Evolutionary conservation across 53 echinoderm and acorn worm species (phyloP), one percentile per base, ranked within the genome.

Genomic region (Glandiceps talaboti): DNA sequence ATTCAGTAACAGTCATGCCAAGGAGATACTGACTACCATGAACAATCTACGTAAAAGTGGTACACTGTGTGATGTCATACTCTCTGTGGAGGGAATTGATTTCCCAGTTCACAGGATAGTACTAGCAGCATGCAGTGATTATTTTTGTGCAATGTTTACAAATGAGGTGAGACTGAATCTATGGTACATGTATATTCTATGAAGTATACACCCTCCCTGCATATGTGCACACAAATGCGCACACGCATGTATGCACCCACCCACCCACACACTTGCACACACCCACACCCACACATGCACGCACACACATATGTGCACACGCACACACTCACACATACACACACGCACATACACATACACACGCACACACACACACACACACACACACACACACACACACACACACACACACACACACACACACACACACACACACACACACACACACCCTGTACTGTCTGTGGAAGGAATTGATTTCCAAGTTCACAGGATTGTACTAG

Each of bases 141-240:
- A 91, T 78, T 91, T 91, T 82, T 91, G 88, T 86, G 91, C 91
- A 82, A 91, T 91, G 91, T 91, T 91, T 82, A 91, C 91, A 33
- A 86, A 84, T 33, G 88, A 91, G 85, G 91, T 86, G 81, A 83
- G 29, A 27, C 64, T 12, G 64, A 6, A 45, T 45, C 20, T 45
- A 45, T 45, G 64, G 6, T 12, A 45, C 20, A 45, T 45, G 6
- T 45, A 6, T 45, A 20, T 12, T 45, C n/a, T n/a, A n/a, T n/a
- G n/a, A n/a, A n/a, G n/a, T n/a, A n/a, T n/a, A n/a, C n/a, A n/a
- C n/a, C n/a, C n/a, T n/a, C n/a, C n/a, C n/a, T n/a, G n/a, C n/a
- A n/a, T n/a, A n/a, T n/a, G n/a, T n/a, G n/a, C n/a, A n/a, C n/a
- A n/a, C n/a, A n/a, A n/a, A n/a, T n/a, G n/a, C n/a, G n/a, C n/a